Percentiles rank a stretch among this genome's conserved stretches.
These are phyloP conservation scores for Liparis tanakae DNA, from an alignment of 2,797 vertebrate species.

Conservation along the genomic window DNA sequence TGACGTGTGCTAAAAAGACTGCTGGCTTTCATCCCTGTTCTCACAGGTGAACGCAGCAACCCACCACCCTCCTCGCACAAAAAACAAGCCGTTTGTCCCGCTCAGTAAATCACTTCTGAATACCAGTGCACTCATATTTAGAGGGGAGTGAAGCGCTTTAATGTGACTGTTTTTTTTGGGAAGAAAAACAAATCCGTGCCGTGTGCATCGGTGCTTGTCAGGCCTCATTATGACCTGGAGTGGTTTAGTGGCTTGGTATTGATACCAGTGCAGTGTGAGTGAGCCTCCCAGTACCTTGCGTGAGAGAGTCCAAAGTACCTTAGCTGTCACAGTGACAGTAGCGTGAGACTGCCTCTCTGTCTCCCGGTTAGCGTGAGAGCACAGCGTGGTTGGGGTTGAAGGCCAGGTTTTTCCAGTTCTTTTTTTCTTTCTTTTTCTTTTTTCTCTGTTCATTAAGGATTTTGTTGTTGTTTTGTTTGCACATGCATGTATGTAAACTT, in stretches of 20 bases:
- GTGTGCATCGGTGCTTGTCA: slow-evolving; percentile 6
- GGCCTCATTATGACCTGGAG: slow-evolving; percentile 13
- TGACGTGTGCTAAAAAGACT: slow-evolving; percentile 29
- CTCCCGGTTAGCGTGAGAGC: slow-evolving; percentile 85
- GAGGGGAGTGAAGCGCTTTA: background rate
- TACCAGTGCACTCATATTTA: background rate
- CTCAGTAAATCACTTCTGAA: background rate
- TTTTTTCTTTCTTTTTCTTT: slow-evolving; percentile 65
- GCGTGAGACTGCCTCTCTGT: slow-evolving; percentile 82
- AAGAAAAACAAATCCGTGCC: background rate
- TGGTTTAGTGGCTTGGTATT: slow-evolving; percentile 38
- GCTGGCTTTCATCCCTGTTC: slow-evolving; percentile 28
- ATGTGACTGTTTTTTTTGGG: background rate
- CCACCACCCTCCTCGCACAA: background rate
- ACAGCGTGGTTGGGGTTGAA: slow-evolving; percentile 77
- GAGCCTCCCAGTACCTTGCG: slow-evolving; percentile 70
- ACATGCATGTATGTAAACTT: slow-evolving; percentile 73
- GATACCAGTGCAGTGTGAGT: slow-evolving; percentile 37
- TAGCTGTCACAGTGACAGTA: slow-evolving; percentile 80
- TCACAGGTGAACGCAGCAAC: slow-evolving; percentile 20
- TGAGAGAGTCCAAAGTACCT: slow-evolving; percentile 75
- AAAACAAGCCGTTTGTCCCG: background rate
- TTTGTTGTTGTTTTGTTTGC: slow-evolving; percentile 64
- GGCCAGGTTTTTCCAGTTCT: slow-evolving; percentile 88
- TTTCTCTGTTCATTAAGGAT: slow-evolving; percentile 63